Conservation (phyloP, 2,888 invertebrate species). For the Belgica antarctica region DNA sequence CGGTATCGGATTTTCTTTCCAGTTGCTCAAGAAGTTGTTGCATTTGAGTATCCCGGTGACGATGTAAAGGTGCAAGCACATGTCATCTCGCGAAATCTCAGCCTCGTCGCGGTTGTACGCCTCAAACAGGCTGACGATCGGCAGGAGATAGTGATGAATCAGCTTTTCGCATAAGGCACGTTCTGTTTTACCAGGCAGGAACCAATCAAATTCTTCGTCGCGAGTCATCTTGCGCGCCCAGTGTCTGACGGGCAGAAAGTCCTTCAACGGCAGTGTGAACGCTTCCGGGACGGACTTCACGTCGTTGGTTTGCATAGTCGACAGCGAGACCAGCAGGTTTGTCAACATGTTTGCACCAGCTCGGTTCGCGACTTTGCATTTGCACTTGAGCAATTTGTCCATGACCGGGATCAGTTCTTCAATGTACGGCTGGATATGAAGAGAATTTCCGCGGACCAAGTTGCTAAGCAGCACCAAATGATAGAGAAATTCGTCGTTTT, state of each 20-base stretch:
- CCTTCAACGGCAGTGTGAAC: conserved; percentile 63
- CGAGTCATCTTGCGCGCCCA: conserved; percentile 68
- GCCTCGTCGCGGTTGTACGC: conserved; percentile 59
- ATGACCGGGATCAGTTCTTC: conserved; percentile 66
- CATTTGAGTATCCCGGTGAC: conserved; percentile 66
- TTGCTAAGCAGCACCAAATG: conserved; percentile 72
- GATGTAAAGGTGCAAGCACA: conserved; percentile 66
- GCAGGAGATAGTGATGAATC: conserved; percentile 64
- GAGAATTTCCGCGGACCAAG: conserved; percentile 66
- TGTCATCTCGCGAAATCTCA: conserved; percentile 63
- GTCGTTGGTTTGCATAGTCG: conserved; percentile 63
- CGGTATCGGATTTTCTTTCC: conserved; percentile 60
- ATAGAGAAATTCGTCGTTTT: conserved; percentile 76
- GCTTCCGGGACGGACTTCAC: conserved; percentile 62
- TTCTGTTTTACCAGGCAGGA: conserved; percentile 70
- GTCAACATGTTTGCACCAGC: conserved; percentile 64
- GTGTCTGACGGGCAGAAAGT: conserved; percentile 71
- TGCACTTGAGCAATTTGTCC: conserved; percentile 67
- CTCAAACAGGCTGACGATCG: conserved; percentile 62
- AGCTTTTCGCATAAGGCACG: conserved; percentile 65
- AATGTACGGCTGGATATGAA: conserved; percentile 64
- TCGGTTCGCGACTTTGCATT: conserved; percentile 65
- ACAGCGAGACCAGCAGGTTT: conserved; percentile 61
- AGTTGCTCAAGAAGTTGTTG: conserved; percentile 65
- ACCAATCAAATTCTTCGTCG: conserved; percentile 71